Evolutionary conservation across 2,113 vertebrate genomes (phyloP).

Genomic region (Paramormyrops kingsleyae): DNA sequence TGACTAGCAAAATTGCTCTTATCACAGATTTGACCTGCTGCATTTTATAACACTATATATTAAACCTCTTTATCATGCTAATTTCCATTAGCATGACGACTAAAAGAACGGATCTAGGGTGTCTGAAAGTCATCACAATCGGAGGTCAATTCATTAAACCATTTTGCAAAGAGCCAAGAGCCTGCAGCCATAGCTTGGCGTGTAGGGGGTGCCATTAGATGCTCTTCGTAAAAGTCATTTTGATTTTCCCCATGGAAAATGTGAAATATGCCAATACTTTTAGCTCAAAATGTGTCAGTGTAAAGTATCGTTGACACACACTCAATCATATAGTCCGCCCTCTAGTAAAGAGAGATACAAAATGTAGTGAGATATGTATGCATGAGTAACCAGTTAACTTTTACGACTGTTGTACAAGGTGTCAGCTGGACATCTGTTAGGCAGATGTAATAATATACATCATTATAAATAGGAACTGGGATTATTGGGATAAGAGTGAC

Average conservation of each 20-base stretch:
- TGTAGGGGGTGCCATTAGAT: neutral
- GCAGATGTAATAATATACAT: neutral
- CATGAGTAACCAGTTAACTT: neutral
- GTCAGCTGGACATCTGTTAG: neutral
- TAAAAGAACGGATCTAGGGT: neutral
- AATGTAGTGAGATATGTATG: neutral
- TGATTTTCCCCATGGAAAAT: neutral
- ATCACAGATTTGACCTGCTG: neutral
- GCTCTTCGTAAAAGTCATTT: neutral
- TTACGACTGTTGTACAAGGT: neutral
- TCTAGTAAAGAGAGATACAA: neutral
- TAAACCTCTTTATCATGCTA: neutral
- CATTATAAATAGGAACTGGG: neutral
- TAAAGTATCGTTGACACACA: neutral
- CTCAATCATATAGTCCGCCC: neutral
- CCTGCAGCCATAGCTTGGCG: neutral
- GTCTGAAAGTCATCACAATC: neutral
- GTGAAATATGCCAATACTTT: neutral
- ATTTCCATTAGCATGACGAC: neutral
- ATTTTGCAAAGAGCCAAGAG: neutral
- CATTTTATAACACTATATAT: neutral
- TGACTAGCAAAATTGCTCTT: neutral
- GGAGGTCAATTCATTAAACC: neutral
- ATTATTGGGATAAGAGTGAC: neutral
- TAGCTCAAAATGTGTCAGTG: neutral